Evolutionary conservation across 2,113 vertebrate genomes (phyloP), one percentile per base, ranked within the genome.

Genomic region (Pao palembangensis): DNA sequence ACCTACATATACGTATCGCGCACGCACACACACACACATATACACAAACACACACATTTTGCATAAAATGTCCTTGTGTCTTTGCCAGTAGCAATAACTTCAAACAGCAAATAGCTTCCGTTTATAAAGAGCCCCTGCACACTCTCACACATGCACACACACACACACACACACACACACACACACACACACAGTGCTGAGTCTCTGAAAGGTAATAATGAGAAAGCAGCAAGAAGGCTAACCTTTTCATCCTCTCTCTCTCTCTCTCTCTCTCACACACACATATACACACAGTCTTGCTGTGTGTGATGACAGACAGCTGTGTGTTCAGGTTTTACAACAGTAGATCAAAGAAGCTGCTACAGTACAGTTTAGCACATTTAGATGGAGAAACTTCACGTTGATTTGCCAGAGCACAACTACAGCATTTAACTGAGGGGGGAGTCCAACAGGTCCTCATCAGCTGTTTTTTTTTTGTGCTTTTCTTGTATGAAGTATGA

Each of bases 251-350:
- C 79, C 51, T 66, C 53, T 23, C 23, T 8, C 23, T 1, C 55
- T 10, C 38, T 4, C 38, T 1, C 51, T 1, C 51, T 5, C 53
- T 48, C 58, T 64, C 58, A 66, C 54, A 55, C 61, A 49, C 47
- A 65, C 12, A 47, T 12, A 65, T 11, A 61, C 17, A 16, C 7
- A 49, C 59, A 21, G 58, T 75, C 86, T 75, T 69, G 82, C 84
- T 85, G 84, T 69, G 80, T 73, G 72, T 84, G 83, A 87, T 87
- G 80, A 87, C 81, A 84, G 69, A 81, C 85, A 87, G 80, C 86
- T 86, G 86, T 74, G 80, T 59, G 3, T 71, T 77, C 48, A 67
- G 42, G 50, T 82, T 88, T 88, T 83, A 88, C 69, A 64, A 23
- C 74, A 61, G 46, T 16, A 31, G 58, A 81, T 86, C 76, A 88